Base-by-base conservation (phyloP, 2,797 vertebrate species). In the Notamacropus eugenii region DNA sequence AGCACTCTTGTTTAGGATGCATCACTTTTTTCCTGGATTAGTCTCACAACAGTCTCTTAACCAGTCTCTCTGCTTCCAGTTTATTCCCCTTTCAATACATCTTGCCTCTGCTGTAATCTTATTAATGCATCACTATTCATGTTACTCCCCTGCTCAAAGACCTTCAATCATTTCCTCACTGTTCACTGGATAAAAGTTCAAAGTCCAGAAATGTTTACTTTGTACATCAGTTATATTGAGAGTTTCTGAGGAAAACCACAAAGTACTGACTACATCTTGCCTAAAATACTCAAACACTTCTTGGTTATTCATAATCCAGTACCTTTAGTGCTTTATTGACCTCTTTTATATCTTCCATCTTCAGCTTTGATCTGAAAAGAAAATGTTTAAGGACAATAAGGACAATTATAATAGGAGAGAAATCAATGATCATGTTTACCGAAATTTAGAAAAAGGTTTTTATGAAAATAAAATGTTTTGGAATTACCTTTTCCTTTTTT, bases 331-430 rank as follows among this genome's bases (percentile, higher is more conserved):
- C 99, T 98, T 99, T 99, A 97, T 99, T 99, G 82, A 99, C 99
- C 98, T 99, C 99, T 98, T 99, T 99, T 98, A 99, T 99, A 97
- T 99, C 99, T 99, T 99, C 99, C 99, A 99, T 99, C 98, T 99
- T 99, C 90, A 99, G 98, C 98, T 99, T 99, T 0, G 99, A 99
- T 98, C 99, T 99, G 97, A 50, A 92, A 97, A 27, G 93, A 62
- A 97, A 58, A 95, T 9, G 40, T 58, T 94, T 93, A 54, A 55
- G 5, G 96, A n/a, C 40, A n/a, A 46, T 34, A 28, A 92, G 54
- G 90, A 50, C 14, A 59, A 54, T 54, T 52, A 34, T 56, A 8
- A 52, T 19, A 54, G 0, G 40, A 74, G 59, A 14, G 13, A 9
- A n/a, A 46, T 46, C 22, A n/a, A 74, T 31, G 10, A 74, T 24